Percentiles rank a stretch among this genome's conserved stretches.
Conservation (phyloP, 2,888 invertebrate species). For the Leptopilina myrica region DNA sequence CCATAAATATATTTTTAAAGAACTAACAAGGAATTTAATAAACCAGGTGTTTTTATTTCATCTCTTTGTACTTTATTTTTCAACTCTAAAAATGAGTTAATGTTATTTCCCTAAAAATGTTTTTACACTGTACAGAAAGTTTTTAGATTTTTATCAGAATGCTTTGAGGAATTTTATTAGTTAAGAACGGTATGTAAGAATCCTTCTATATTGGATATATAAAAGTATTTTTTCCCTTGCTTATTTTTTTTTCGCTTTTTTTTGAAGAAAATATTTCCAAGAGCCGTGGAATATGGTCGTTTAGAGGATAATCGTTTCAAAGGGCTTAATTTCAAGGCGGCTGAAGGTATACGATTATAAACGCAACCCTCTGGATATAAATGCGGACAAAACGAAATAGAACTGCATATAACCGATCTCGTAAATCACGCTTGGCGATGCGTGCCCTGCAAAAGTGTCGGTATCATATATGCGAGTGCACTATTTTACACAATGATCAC, state of each 20-base stretch:
- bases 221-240: neutral
- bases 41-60: no score
- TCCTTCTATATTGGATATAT: neutral
- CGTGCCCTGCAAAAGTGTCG: slow-evolving; percentile 61
- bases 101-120: no score
- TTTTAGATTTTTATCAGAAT: no score
- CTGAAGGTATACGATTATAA: slow-evolving; percentile 43
- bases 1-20: no score
- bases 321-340: slow-evolving; percentile 40
- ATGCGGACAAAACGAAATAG: slow-evolving; percentile 52
- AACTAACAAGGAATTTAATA: no score
- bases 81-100: no score
- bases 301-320: slow-evolving; percentile 37
- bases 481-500: slow-evolving; percentile 58
- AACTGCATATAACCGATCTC: slow-evolving; percentile 57
- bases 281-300: slow-evolving; percentile 26
- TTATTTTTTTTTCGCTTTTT: no score
- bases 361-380: slow-evolving; percentile 49
- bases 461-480: slow-evolving; percentile 57
- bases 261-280: neutral
- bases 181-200: neutral
- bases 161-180: no score
- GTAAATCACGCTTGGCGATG: slow-evolving; percentile 64
- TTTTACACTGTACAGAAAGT: no score
- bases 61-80: no score